These are phyloP conservation scores for Drosophila subsilvestris DNA, from an alignment of 2,888 invertebrate genomes.

Conservation along the genomic window DNA sequence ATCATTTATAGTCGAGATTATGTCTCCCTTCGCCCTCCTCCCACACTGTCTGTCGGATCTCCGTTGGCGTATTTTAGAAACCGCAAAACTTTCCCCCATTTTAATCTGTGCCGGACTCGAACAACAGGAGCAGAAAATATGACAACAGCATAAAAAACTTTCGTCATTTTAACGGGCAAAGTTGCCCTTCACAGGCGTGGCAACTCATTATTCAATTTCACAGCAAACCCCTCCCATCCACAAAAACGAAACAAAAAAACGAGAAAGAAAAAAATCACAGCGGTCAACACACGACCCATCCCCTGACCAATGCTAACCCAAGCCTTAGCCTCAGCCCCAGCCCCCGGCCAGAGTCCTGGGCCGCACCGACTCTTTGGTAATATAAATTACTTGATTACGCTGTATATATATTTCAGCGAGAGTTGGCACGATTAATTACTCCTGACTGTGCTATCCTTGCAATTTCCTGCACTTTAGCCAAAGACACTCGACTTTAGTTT, in stretches of 20 bases:
- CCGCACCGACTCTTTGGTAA: constrained; percentile 30
- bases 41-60: neutral
- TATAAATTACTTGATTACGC: constrained; percentile 75
- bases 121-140: constrained; percentile 53
- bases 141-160: constrained; percentile 53
- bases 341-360: constrained; percentile 4
- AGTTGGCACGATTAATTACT: constrained; percentile 71
- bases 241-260: constrained; percentile 21
- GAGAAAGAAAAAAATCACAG: constrained; percentile 59
- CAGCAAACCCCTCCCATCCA: constrained; percentile 42
- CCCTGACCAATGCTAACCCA: constrained; percentile 12
- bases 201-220: constrained; percentile 79
- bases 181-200: constrained; percentile 65
- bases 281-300: constrained; percentile 52
- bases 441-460: constrained; percentile 65
- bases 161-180: constrained; percentile 52
- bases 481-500: constrained; percentile 51
- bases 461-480: constrained; percentile 67
- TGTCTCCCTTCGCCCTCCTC: neutral
- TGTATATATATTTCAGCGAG: constrained; percentile 62
- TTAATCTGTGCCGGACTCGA: constrained; percentile 44
- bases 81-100: constrained; percentile 47
- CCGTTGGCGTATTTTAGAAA: constrained; percentile 26
- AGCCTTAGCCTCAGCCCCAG: constrained; percentile 9
- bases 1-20: constrained; percentile 16